A percentile compares a stretch with the other conserved stretches of the same genome.
phyloP scores from a whole-genome alignment of 2,113 vertebrate genomes.

The Oreotrochilus melanogaster region DNA sequence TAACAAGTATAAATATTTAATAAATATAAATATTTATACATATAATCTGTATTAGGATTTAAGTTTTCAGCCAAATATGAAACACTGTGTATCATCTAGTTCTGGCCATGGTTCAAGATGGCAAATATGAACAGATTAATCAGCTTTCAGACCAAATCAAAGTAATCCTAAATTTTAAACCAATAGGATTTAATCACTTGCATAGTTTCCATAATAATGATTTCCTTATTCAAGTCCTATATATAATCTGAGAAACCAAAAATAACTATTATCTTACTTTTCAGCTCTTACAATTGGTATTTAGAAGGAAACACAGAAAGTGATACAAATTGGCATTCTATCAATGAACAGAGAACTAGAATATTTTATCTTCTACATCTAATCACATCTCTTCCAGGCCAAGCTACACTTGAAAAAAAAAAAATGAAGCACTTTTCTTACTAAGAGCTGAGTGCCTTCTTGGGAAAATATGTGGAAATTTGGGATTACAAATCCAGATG shows the following conservation, averaged over 20 bases:
- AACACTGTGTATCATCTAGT: background rate
- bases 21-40: conserved; percentile 32
- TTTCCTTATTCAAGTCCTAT: conserved; percentile 17
- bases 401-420: background rate
- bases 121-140: conserved; percentile 1
- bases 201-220: background rate
- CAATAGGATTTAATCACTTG: background rate
- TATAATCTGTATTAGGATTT: background rate
- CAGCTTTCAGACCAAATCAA: conserved; percentile 5
- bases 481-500: background rate
- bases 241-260: conserved; percentile 5
- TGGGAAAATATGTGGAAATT: background rate
- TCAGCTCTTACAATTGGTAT: background rate
- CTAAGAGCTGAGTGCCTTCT: background rate
- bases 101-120: conserved; percentile 15
- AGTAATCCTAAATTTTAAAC: background rate
- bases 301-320: background rate
- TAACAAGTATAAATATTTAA: conserved; percentile 2
- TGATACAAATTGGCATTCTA: background rate
- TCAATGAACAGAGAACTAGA: background rate
- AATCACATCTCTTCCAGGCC: background rate
- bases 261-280: background rate
- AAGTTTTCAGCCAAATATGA: background rate
- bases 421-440: background rate
- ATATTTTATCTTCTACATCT: background rate